Percentiles rank a stretch among this genome's conserved stretches.
phyloP scores from a whole-genome alignment of 1,140 invertebrate genomes.

The Nasonia vitripennis region DNA sequence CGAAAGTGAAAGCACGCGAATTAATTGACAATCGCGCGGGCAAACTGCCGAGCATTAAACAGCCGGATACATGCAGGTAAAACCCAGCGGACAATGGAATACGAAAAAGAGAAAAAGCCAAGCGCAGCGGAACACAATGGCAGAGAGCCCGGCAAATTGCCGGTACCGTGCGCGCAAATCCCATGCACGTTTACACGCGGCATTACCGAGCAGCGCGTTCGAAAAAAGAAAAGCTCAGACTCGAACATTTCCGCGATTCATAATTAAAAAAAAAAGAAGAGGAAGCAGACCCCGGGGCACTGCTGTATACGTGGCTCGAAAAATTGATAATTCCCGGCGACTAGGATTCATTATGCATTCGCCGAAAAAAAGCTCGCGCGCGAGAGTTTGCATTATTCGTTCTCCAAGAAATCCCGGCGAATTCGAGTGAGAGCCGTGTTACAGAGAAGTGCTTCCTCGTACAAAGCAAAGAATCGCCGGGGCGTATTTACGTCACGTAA shows the following conservation, averaged over 20 bases:
- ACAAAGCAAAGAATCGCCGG: slow-evolving; percentile 26
- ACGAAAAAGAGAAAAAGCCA: neutral
- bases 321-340: slow-evolving; percentile 41
- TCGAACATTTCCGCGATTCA: slow-evolving; percentile 24
- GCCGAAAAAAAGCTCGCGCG: neutral
- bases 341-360: slow-evolving; percentile 44
- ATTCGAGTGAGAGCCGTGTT: neutral
- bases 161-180: neutral
- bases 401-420: neutral
- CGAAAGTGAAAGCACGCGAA: neutral
- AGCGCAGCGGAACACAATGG: neutral
- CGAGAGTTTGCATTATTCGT: slow-evolving; percentile 35
- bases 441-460: neutral
- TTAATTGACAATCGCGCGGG: neutral
- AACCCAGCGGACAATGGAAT: neutral
- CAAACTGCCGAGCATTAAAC: neutral
- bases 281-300: neutral
- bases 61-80: neutral
- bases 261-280: slow-evolving; percentile 35
- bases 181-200: neutral
- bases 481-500: slow-evolving; percentile 42
- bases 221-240: neutral
- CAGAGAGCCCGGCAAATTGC: slow-evolving; percentile 7
- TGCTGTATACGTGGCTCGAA: neutral
- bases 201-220: neutral